Conservation (phyloP, 2,797 vertebrate species). For the Hippopotamyrus pictus region DNA sequence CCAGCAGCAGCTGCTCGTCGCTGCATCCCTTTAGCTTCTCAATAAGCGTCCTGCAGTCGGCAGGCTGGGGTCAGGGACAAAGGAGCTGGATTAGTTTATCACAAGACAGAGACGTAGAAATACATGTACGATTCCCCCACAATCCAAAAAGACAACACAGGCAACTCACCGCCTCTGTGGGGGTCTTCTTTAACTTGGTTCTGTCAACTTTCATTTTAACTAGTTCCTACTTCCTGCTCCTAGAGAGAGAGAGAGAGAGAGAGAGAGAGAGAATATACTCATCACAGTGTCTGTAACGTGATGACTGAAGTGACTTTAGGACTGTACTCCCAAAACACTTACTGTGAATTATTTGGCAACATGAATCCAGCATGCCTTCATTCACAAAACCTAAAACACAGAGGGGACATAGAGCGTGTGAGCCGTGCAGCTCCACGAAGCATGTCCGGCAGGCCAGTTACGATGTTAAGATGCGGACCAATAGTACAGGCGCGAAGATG, state of each 20-base stretch:
- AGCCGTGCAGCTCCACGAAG: not conserved
- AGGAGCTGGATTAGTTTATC: not conserved
- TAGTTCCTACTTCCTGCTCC: constrained; percentile 67
- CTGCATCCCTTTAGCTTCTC: constrained; percentile 90
- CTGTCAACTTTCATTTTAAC: constrained; percentile 93
- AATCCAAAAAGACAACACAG: not conserved
- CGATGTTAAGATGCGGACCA: not conserved
- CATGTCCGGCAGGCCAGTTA: not conserved
- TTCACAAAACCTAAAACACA: constrained; percentile 55
- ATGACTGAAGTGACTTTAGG: not conserved
- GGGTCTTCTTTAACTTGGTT: constrained; percentile 95
- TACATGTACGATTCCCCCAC: not conserved
- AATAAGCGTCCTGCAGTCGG: constrained; percentile 93
- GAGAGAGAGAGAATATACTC: constrained; percentile 26
- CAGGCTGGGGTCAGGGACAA: constrained; percentile 65
- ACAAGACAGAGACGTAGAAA: not conserved
- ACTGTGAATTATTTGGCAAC: constrained; percentile 63
- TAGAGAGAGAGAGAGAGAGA: constrained; percentile 42
- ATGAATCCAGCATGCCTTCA: constrained; percentile 64
- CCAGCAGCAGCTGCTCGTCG: constrained; percentile 87
- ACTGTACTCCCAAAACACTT: constrained; percentile 42
- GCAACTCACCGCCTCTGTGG: constrained; percentile 87
- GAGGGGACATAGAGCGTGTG: not conserved
- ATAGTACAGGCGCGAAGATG: not conserved
- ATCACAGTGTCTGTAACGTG: not conserved